A percentile compares a stretch with the other conserved stretches of the same genome.
These are phyloP conservation scores for Atractosteus spatula DNA, from an alignment of 2,113 vertebrate genomes.

Conservation along the genomic window DNA sequence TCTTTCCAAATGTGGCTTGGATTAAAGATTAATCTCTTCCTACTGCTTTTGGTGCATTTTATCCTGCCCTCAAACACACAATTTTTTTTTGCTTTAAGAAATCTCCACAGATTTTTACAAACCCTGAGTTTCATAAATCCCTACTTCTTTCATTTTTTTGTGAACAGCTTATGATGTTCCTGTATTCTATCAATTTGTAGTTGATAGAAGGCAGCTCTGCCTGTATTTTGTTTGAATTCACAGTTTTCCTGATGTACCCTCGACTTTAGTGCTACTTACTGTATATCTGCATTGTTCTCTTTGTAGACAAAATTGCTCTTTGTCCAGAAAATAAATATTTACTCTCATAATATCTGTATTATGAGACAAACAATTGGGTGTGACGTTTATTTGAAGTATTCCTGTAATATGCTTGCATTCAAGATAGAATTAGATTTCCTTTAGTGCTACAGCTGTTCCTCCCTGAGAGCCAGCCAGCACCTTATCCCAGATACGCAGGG, in stretches of 20 bases:
- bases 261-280: neutral
- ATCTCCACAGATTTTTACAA: neutral
- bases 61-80: too few species aligned
- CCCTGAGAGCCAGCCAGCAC: too few species aligned
- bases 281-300: neutral
- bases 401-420: too few species aligned
- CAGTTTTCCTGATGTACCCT: neutral
- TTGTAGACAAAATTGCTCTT: neutral
- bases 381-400: too few species aligned
- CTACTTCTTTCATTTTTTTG: neutral
- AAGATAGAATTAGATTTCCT: too few species aligned
- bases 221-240: conserved; percentile 5
- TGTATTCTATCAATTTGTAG: neutral
- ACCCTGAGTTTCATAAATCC: neutral
- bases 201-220: neutral
- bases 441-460: too few species aligned
- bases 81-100: neutral
- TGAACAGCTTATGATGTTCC: neutral
- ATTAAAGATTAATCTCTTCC: neutral
- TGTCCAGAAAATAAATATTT: neutral
- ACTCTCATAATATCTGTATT: neutral
- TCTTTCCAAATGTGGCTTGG: neutral
- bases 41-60: neutral
- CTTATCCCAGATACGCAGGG: too few species aligned
- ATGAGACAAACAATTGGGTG: too few species aligned